Evolutionary conservation across 2,113 vertebrate species (phyloP).

Genomic region (Alligator sinensis): DNA sequence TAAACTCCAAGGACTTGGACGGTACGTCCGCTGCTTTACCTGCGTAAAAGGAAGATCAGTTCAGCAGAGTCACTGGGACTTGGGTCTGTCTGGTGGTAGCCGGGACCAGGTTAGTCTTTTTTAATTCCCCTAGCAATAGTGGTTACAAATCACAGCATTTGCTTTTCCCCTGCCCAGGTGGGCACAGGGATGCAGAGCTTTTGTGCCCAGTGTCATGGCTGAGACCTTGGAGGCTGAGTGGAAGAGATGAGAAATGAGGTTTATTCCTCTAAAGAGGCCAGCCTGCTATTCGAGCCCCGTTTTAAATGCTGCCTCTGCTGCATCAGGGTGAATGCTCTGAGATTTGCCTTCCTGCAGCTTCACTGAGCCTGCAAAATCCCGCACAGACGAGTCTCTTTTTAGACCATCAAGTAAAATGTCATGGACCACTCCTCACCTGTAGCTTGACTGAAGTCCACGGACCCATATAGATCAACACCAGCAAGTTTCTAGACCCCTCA

Average conservation of each 20-base stretch:
- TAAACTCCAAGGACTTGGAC: not conserved
- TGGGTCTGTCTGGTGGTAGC: not conserved
- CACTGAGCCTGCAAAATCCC: no score
- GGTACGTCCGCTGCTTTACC: not conserved
- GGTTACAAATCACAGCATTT: not conserved
- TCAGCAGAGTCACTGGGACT: not conserved
- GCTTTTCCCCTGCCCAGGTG: not conserved
- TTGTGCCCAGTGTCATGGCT: not conserved
- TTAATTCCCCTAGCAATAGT: not conserved
- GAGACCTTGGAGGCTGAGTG: not conserved
- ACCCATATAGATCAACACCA: no score
- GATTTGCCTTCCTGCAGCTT: no score
- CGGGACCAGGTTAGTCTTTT: not conserved
- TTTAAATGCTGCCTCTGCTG: no score
- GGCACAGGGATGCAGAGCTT: not conserved
- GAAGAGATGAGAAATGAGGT: not conserved
- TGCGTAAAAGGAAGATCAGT: not conserved
- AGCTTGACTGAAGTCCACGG: no score
- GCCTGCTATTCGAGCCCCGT: no score
- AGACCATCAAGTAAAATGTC: no score
- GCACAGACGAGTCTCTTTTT: no score
- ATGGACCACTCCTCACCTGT: no score
- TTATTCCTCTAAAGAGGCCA: no score
- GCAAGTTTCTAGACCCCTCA: not conserved
- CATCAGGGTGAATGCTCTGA: no score